A percentile compares a stretch with the other conserved stretches of the same genome.
phyloP scores from a whole-genome alignment of 1,140 invertebrate species.

The Oreohelix idahoensis region DNA sequence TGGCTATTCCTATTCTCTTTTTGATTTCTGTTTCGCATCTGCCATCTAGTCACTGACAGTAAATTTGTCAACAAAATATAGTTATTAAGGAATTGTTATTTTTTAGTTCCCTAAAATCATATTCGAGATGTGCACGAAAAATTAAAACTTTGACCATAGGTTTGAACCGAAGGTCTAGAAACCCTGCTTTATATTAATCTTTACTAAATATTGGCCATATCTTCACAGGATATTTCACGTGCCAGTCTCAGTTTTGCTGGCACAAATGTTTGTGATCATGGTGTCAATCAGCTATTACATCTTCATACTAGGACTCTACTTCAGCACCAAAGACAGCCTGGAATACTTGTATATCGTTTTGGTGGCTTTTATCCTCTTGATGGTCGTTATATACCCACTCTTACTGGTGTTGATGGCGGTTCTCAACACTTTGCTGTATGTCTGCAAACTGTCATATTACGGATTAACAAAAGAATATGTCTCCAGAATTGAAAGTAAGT shows the following conservation, averaged over 20 bases:
- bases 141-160: no score
- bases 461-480: neutral
- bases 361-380: neutral
- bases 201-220: no score
- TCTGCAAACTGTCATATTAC: neutral
- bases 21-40: no score
- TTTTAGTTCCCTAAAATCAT: no score
- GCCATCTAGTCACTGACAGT: no score
- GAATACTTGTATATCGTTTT: neutral
- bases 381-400: neutral
- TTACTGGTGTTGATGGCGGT: neutral
- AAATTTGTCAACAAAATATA: no score
- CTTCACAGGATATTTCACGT: neutral
- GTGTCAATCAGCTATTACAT: slow-evolving; percentile 1
- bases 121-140: no score
- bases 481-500: neutral
- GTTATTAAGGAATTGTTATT: no score
- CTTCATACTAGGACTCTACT: neutral
- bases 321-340: neutral
- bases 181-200: no score
- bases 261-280: neutral
- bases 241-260: neutral
- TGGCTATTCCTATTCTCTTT: no score
- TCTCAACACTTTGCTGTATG: neutral
- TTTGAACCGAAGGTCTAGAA: no score